Evolutionary conservation across 2,888 invertebrate species (phyloP).

Genomic region (Phoronis australis): DNA sequence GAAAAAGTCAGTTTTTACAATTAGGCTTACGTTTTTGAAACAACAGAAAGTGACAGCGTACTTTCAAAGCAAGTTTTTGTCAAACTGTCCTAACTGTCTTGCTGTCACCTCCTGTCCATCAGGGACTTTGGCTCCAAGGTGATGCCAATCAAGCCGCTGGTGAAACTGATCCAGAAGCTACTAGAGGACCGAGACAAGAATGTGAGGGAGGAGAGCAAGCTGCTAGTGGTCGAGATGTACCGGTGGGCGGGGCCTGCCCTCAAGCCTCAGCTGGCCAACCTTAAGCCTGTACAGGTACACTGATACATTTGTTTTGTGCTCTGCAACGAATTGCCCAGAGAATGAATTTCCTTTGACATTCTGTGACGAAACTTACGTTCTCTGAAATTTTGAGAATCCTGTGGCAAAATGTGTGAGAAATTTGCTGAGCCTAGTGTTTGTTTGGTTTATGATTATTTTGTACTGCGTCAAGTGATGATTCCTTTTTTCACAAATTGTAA

Average conservation of each 20-base stretch:
- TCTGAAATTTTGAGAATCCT: not conserved
- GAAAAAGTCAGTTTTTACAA: too few species aligned
- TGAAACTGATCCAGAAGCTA: slow-evolving; percentile 79
- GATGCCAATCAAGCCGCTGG: slow-evolving; percentile 72
- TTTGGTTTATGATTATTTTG: too few species aligned
- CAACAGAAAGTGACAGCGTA: too few species aligned
- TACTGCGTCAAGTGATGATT: too few species aligned
- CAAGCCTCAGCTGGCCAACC: slow-evolving; percentile 74
- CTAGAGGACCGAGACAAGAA: slow-evolving; percentile 85
- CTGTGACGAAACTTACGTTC: too few species aligned
- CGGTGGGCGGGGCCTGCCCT: slow-evolving; percentile 71
- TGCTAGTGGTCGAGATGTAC: slow-evolving; percentile 86
- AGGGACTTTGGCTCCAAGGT: slow-evolving; percentile 90
- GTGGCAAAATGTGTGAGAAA: too few species aligned
- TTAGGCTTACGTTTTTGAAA: too few species aligned
- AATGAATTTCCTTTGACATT: not conserved
- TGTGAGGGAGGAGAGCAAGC: slow-evolving; percentile 87
- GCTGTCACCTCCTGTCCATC: slow-evolving; percentile 5
- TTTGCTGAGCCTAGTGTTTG: too few species aligned
- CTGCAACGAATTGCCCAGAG: too few species aligned
- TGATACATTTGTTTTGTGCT: too few species aligned
- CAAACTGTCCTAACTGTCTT: not conserved
- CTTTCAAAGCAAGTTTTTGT: not conserved
- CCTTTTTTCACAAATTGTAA: too few species aligned
- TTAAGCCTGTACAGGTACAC: slow-evolving; percentile 77